These are phyloP conservation scores for Drosophila lacertosa DNA, from an alignment of 1,140 invertebrate species.

Conservation along the genomic window DNA sequence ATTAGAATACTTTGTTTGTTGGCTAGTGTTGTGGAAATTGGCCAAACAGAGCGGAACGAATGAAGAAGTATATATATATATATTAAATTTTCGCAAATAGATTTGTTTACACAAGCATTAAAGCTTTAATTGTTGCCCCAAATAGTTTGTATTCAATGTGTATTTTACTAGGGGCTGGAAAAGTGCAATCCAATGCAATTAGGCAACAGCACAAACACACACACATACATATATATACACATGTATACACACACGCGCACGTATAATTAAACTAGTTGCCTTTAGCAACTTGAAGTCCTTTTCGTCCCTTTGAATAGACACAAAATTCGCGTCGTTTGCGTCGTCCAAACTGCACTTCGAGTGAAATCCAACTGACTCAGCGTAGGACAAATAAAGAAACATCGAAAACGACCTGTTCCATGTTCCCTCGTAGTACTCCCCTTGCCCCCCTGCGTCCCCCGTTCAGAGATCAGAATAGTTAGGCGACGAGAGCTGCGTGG, in stretches of 20 bases:
- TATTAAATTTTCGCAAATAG: not conserved
- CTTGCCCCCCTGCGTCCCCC: not conserved
- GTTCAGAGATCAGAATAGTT: conserved; percentile 23
- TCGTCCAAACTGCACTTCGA: conserved; percentile 45
- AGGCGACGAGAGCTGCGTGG: conserved; percentile 20
- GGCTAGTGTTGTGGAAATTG: not conserved
- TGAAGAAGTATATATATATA: too few relatives aligned
- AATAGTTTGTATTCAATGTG: too few relatives aligned
- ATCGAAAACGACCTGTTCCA: conserved; percentile 27
- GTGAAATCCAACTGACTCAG: conserved; percentile 45
- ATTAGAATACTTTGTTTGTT: too few relatives aligned
- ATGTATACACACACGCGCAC: not conserved
- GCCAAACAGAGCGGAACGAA: not conserved
- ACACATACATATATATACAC: not conserved
- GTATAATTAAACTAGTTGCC: not conserved
- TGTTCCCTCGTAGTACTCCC: conserved; percentile 19
- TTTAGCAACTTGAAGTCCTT: not conserved
- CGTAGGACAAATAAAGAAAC: conserved; percentile 8
- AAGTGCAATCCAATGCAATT: conserved; percentile 5
- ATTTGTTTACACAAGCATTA: not conserved
- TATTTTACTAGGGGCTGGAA: not conserved
- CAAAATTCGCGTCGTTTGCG: conserved; percentile 4
- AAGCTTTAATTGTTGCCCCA: not conserved
- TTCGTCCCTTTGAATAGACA: not conserved
- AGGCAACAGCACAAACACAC: conserved; percentile 1